phyloP scores from a whole-genome alignment of 2,888 invertebrate species.

The Antheraea yamamai region DNA sequence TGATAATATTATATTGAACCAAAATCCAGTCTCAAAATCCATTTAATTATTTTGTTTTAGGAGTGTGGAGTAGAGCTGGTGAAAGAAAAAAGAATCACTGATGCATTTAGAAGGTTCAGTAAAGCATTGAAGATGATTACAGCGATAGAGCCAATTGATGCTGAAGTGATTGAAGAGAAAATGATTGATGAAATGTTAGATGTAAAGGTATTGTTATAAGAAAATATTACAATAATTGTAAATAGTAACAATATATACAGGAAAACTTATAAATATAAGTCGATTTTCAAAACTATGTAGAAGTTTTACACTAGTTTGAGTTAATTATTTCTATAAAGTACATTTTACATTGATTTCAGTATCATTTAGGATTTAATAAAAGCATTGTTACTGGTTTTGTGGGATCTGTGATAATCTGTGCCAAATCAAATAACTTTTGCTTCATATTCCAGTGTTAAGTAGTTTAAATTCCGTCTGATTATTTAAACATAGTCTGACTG shows the following conservation, averaged over 20 bases:
- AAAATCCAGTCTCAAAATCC: not conserved
- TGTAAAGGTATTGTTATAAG: slow-evolving; percentile 66
- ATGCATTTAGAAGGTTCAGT: slow-evolving; percentile 88
- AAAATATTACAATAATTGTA: not conserved
- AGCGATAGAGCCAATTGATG: slow-evolving; percentile 81
- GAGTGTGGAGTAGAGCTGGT: slow-evolving; percentile 84
- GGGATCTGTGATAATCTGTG: not conserved
- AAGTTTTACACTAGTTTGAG: too few relatives aligned
- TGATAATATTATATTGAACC: too few relatives aligned
- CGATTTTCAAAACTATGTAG: too few relatives aligned
- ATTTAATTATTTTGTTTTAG: slow-evolving; percentile 31
- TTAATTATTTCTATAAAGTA: too few relatives aligned
- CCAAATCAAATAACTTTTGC: too few relatives aligned
- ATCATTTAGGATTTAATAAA: too few relatives aligned
- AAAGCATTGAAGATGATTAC: slow-evolving; percentile 88
- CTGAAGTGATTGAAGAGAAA: slow-evolving; percentile 76
- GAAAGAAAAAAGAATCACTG: slow-evolving; percentile 81
- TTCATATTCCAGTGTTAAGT: not conserved
- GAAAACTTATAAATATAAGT: too few relatives aligned
- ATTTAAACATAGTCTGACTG: too few relatives aligned
- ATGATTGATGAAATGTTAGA: slow-evolving; percentile 75
- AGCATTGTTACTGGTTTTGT: too few relatives aligned
- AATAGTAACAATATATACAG: not conserved
- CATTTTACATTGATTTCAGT: too few relatives aligned
- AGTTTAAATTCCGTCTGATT: not conserved